These are phyloP conservation scores for Temnothorax unifasciatus DNA, from an alignment of 2,888 invertebrate species.

Conservation along the genomic window DNA sequence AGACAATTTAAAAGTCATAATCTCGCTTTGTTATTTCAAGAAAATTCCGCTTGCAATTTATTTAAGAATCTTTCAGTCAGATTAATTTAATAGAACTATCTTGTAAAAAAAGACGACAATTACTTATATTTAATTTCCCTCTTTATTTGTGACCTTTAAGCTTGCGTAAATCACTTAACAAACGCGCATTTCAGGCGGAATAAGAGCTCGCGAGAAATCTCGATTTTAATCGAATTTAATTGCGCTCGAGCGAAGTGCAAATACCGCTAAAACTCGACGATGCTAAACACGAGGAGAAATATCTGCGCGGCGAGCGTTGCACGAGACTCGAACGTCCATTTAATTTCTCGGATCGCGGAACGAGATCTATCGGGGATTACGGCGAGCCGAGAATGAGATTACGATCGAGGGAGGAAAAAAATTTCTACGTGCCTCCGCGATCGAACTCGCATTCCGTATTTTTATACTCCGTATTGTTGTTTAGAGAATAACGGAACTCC, in stretches of 20 bases:
- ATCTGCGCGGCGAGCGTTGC: neutral
- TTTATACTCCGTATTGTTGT: neutral
- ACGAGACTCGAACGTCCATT: slow-evolving; percentile 5
- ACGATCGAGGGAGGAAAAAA: neutral
- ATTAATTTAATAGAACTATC: neutral
- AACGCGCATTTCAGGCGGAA: neutral
- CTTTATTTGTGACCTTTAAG: neutral
- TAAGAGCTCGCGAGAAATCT: neutral
- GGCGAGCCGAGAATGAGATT: neutral
- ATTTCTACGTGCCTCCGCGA: neutral
- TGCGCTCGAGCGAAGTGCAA: neutral
- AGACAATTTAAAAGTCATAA: neutral
- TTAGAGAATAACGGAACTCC: slow-evolving; percentile 22
- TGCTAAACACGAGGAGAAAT: neutral
- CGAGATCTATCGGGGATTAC: neutral
- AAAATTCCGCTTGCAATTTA: neutral
- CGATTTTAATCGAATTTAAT: slow-evolving; percentile 20
- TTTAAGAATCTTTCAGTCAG: neutral
- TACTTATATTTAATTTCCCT: neutral
- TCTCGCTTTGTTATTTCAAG: neutral
- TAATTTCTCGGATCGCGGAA: slow-evolving; percentile 15
- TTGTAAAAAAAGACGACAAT: neutral
- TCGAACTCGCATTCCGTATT: slow-evolving; percentile 11
- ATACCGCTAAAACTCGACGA: neutral
- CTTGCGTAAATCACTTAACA: neutral